Percentiles rank a stretch among this genome's conserved stretches.
Evolutionary conservation across 2,888 invertebrate genomes (phyloP).

Genomic region (Drosophila paracracens): DNA sequence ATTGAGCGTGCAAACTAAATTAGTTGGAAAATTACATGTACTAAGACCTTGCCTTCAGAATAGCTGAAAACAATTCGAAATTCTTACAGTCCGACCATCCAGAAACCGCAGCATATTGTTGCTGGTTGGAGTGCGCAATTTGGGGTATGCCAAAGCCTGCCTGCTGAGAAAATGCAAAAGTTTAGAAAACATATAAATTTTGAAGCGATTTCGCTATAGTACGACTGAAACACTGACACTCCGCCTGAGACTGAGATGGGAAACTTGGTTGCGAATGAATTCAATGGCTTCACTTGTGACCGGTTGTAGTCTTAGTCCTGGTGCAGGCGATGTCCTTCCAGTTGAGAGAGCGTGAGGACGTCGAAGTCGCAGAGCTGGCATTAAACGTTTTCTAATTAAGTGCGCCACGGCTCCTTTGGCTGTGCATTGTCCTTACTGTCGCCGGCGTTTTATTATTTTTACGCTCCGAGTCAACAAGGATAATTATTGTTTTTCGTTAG

Average conservation of each 20-base stretch:
- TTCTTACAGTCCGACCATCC: constrained; percentile 16
- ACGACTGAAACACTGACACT: constrained; percentile 2
- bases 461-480: constrained; percentile 66
- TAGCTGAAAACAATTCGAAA: constrained; percentile 30
- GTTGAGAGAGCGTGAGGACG: constrained; percentile 39
- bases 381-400: constrained; percentile 80
- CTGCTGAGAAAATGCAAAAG: constrained; percentile 22
- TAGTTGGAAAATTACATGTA: constrained; percentile 72
- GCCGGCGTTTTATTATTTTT: constrained; percentile 67
- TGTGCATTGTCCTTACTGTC: constrained; percentile 42
- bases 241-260: constrained; percentile 3
- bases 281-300: constrained; percentile 33
- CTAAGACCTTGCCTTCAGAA: constrained; percentile 6
- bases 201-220: constrained; percentile 28
- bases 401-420: constrained; percentile 47
- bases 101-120: constrained; percentile 12
- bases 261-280: constrained; percentile 31
- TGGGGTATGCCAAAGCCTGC: not conserved
- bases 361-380: constrained; percentile 54
- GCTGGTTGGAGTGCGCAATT: not conserved
- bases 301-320: not conserved
- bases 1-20: constrained; percentile 71
- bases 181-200: constrained; percentile 61
- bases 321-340: constrained; percentile 49
- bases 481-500: constrained; percentile 69